Evolutionary conservation across 2,797 vertebrate species (phyloP), one percentile per base, ranked within the genome.

Genomic region (Melopsittacus undulatus): DNA sequence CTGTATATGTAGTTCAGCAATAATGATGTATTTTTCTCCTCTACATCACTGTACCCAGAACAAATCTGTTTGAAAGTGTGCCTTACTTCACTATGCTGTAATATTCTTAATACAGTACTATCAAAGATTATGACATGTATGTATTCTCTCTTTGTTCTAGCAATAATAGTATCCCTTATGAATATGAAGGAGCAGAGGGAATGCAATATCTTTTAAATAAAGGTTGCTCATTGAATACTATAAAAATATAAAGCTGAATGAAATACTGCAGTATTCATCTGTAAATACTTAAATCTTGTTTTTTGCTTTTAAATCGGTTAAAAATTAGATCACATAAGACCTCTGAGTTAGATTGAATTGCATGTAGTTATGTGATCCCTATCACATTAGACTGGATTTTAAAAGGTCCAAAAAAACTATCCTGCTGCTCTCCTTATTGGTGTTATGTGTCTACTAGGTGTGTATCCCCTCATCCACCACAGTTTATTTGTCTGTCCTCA

Each of bases 221-320:
- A 85, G 64, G 68, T 40, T 91, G 38, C 49, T 76, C 63, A 87
- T 87, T 68, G 49, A 90, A 29, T 56, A 79, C 68, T 75, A 30
- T 21, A 32, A 80, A 91, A 83, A 92, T n/a, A 80, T 21, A 84
- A 83, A 95, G 59, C 83, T 95, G 89, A 92, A 90, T 92, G 74
- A 95, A 95, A 69, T 49, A 46, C 68, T 48, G 17, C 26, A 29
- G 40, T 29, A 49, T 72, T 90, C 22, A 93, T 79, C 67, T 89
- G 77, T 83, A 94, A 95, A 89, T 87, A 82, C 21, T 27, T 38
- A 79, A 92, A 75, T 45, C 70, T 88, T 63, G 10, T 24, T 63
- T 92, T 91, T 93, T 90, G 63, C 67, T 92, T 84, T 93, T 74
- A 81, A 88, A 90, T 61, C 54, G 38, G 73, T 68, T 83, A 54